These are phyloP conservation scores for Drosophila borborema DNA, from an alignment of 2,888 invertebrate species.

Conservation along the genomic window DNA sequence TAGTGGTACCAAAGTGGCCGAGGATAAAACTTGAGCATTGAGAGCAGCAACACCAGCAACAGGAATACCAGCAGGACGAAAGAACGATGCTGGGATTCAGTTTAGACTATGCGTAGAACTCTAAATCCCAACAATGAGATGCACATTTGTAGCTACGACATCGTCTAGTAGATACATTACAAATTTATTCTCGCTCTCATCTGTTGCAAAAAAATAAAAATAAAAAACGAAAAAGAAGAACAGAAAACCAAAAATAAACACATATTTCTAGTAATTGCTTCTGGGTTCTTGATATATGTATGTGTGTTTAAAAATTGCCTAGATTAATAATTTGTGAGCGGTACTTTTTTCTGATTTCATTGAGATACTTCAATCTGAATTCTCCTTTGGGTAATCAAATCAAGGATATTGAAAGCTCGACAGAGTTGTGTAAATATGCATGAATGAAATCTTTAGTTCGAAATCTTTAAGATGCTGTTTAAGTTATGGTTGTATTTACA, in stretches of 20 bases:
- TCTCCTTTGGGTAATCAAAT: slow-evolving; percentile 6
- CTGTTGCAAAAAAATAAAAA: slow-evolving; percentile 14
- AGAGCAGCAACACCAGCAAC: not conserved
- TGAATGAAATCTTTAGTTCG: slow-evolving; percentile 17
- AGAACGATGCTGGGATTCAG: slow-evolving; percentile 25
- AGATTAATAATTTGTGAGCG: not conserved
- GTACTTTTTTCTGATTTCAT: not conserved
- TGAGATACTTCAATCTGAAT: not conserved
- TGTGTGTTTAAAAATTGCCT: slow-evolving; percentile 13
- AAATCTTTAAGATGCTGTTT: slow-evolving; percentile 26
- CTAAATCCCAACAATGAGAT: slow-evolving; percentile 33
- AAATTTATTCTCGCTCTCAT: slow-evolving; percentile 29
- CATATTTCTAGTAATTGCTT: slow-evolving; percentile 28
- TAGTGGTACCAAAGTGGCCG: slow-evolving; percentile 77
- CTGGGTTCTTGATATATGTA: slow-evolving; percentile 1
- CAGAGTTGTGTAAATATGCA: slow-evolving; percentile 38
- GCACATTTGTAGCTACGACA: slow-evolving; percentile 13
- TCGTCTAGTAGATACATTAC: slow-evolving; percentile 10
- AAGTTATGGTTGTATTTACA: slow-evolving; percentile 49
- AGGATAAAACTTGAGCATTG: slow-evolving; percentile 68
- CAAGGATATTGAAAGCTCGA: not conserved
- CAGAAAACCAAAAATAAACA: not conserved
- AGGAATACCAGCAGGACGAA: slow-evolving; percentile 10
- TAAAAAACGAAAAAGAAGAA: not conserved
- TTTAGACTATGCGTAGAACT: slow-evolving; percentile 51